Conservation (phyloP, 2,888 invertebrate genomes). For the Galeruca laticollis region DNA sequence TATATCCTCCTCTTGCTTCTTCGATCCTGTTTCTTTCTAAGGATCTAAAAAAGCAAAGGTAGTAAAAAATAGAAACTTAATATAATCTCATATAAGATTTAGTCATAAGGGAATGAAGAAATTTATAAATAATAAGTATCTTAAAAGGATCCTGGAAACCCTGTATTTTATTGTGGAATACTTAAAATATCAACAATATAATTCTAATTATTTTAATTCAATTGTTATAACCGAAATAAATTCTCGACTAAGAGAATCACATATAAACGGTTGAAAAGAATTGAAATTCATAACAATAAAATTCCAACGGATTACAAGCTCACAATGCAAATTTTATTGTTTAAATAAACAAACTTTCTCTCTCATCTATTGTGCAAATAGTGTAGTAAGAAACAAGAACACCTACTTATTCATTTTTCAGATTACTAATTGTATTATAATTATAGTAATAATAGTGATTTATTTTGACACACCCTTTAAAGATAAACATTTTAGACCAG, state of each 20-base stretch:
- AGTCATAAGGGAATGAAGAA: no score
- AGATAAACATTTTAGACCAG: background rate
- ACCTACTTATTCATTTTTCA: constrained; percentile 26
- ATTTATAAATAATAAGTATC: no score
- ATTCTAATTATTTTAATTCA: background rate
- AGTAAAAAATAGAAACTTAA: constrained; percentile 20
- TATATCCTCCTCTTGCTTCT: constrained; percentile 48
- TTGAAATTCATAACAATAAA: constrained; percentile 15
- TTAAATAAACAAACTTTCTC: constrained; percentile 17
- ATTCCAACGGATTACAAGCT: constrained; percentile 7
- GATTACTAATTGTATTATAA: constrained; percentile 33
- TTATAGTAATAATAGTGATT: constrained; percentile 30
- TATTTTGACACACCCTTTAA: constrained; percentile 15
- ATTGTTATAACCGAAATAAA: no score
- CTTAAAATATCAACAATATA: background rate
- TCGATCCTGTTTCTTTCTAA: constrained; percentile 56
- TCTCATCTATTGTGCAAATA: constrained; percentile 20
- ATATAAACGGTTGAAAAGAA: no score
- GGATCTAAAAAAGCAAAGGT: constrained; percentile 48
- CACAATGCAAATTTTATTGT: constrained; percentile 1
- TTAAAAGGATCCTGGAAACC: background rate
- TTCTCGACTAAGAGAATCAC: no score
- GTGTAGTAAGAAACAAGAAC: constrained; percentile 8
- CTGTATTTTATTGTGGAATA: background rate
- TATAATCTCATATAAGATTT: no score